Evolutionary conservation across 2,888 invertebrate species (phyloP).

Genomic region (Eupithecia centaureata): DNA sequence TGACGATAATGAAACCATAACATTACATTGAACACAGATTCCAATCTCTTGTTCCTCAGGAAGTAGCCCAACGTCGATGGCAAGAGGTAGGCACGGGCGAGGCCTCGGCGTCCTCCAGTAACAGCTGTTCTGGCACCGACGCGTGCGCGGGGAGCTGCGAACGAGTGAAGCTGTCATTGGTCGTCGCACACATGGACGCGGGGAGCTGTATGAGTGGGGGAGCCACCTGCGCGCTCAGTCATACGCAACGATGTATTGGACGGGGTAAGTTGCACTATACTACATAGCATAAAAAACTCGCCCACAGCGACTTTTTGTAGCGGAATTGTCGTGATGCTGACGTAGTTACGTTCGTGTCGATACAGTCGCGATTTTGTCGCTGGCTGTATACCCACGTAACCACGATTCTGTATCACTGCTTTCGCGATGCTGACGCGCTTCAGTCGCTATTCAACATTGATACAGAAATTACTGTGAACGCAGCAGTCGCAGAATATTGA

Average conservation of each 20-base stretch:
- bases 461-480: too few relatives aligned
- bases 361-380: too few relatives aligned
- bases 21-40: not conserved
- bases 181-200: slow-evolving; percentile 76
- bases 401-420: too few relatives aligned
- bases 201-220: slow-evolving; percentile 68
- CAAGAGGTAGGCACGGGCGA: slow-evolving; percentile 69
- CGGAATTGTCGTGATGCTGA: too few relatives aligned
- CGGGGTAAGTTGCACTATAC: slow-evolving; percentile 58
- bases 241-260: slow-evolving; percentile 75
- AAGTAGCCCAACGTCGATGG: slow-evolving; percentile 73
- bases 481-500: too few relatives aligned
- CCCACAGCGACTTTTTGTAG: too few relatives aligned
- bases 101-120: slow-evolving; percentile 68
- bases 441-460: too few relatives aligned
- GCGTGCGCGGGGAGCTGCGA: slow-evolving; percentile 60
- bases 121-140: slow-evolving; percentile 46
- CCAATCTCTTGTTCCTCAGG: slow-evolving; percentile 50
- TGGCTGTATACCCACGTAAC: too few relatives aligned
- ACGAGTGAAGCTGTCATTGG: slow-evolving; percentile 67
- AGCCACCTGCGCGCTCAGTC: slow-evolving; percentile 75
- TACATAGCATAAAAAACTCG: too few relatives aligned
- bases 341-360: too few relatives aligned
- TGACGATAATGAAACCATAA: too few relatives aligned
- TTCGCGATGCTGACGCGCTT: too few relatives aligned